phyloP scores from a whole-genome alignment of 2,113 vertebrate genomes.

The Opisthocomus hoazin region DNA sequence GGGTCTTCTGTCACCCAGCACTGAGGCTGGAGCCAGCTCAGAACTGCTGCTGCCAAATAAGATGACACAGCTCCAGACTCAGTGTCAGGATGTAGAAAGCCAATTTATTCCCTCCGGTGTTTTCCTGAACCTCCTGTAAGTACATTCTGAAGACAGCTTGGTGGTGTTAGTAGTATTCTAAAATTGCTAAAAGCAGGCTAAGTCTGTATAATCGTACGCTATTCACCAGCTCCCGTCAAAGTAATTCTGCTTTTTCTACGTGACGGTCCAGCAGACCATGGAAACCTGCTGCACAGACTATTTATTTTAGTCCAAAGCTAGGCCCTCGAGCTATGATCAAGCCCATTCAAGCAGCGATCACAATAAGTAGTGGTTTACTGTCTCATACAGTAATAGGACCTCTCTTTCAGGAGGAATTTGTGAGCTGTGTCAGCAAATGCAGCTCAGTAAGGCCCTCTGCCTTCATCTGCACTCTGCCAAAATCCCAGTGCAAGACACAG shows the following conservation, averaged over 20 bases:
- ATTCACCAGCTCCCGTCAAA: slow-evolving; percentile 54
- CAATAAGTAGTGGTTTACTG: slow-evolving; percentile 15
- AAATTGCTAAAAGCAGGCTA: slow-evolving; percentile 55
- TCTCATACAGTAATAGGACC: slow-evolving; percentile 2
- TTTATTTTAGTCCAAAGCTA: slow-evolving; percentile 41
- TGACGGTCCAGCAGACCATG: slow-evolving; percentile 35
- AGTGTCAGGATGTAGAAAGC: slow-evolving; percentile 18
- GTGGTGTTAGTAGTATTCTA: slow-evolving; percentile 20
- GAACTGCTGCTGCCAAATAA: not conserved
- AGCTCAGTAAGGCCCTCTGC: not conserved
- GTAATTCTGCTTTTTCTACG: slow-evolving; percentile 50
- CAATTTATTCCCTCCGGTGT: slow-evolving; percentile 19
- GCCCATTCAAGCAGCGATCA: not conserved
- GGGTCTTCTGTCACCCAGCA: not conserved
- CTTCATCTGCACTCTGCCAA: not conserved
- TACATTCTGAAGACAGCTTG: slow-evolving; percentile 39
- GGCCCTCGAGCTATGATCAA: slow-evolving; percentile 35
- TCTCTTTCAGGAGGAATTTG: not conserved
- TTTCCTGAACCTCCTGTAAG: slow-evolving; percentile 5
- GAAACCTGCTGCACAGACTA: slow-evolving; percentile 42
- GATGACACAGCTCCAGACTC: not conserved
- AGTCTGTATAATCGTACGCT: slow-evolving; percentile 52
- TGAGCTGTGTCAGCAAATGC: slow-evolving; percentile 30
- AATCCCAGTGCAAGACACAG: not conserved
- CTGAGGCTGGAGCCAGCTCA: not conserved